A percentile compares a stretch with the other conserved stretches of the same genome.
phyloP scores from a whole-genome alignment of 2,113 vertebrate species.

The Excalfactoria chinensis region DNA sequence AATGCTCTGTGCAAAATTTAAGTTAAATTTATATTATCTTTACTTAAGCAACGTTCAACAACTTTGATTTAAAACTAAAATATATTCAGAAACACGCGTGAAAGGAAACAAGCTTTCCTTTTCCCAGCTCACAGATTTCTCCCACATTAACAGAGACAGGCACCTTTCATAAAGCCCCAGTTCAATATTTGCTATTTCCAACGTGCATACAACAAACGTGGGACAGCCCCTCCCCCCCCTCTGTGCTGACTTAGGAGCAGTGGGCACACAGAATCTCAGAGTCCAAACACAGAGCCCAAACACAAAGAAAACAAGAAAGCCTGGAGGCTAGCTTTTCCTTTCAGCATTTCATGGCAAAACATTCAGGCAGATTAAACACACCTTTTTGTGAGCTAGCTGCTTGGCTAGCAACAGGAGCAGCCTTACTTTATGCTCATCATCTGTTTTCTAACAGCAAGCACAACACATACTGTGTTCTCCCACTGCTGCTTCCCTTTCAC shows the following conservation, averaged over 20 bases:
- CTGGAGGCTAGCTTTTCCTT: not conserved
- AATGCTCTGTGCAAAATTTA: not conserved
- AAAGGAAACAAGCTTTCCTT: not conserved
- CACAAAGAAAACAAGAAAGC: not conserved
- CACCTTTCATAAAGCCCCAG: not conserved
- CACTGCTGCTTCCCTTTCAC: not conserved
- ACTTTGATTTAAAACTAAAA: not conserved
- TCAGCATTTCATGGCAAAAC: not conserved
- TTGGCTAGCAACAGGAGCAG: not conserved
- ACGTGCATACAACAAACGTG: not conserved
- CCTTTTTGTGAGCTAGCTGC: not conserved
- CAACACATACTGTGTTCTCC: not conserved
- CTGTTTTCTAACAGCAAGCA: not conserved
- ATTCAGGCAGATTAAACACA: not conserved
- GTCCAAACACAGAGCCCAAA: not conserved
- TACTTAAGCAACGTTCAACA: not conserved
- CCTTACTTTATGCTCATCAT: not conserved
- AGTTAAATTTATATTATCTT: not conserved
- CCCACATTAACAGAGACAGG: not conserved
- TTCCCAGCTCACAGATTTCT: not conserved
- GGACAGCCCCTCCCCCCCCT: accelerated
- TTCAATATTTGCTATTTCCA: not conserved
- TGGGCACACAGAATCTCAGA: not conserved
- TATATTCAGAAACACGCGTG: not conserved
- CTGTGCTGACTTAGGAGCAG: not conserved